A percentile compares a stretch with the other conserved stretches of the same genome.
Conservation (phyloP, 2,888 invertebrate genomes). For the Leucophora obtusa region DNA sequence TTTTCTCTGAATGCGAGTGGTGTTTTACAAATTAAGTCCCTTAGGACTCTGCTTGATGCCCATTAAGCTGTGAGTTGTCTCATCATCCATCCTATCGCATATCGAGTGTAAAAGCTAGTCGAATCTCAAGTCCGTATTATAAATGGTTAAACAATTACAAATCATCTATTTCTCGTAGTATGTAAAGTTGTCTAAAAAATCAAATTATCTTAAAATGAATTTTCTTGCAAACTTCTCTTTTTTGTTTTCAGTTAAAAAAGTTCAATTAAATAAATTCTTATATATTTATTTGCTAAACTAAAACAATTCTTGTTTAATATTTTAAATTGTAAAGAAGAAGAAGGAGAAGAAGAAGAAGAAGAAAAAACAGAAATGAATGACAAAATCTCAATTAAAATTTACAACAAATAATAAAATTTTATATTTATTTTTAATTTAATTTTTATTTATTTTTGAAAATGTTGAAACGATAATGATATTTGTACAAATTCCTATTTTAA, state of each 20-base stretch:
- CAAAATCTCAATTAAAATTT: conserved; percentile 40
- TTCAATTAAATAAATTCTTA: neutral
- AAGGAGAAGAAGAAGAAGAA: too few relatives aligned
- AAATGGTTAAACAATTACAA: too few relatives aligned
- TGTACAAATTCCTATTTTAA: neutral
- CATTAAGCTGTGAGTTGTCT: too few relatives aligned
- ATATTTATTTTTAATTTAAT: conserved; percentile 30
- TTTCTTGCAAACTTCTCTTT: neutral
- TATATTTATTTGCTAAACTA: neutral
- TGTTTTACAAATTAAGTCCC: too few relatives aligned
- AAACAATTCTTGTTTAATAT: neutral
- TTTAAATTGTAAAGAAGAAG: neutral
- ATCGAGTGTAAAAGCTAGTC: too few relatives aligned
- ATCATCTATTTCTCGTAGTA: too few relatives aligned
- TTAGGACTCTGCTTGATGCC: too few relatives aligned
- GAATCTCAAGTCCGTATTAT: too few relatives aligned
- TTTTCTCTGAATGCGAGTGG: too few relatives aligned
- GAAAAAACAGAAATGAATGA: neutral
- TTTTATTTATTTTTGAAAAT: conserved; percentile 39
- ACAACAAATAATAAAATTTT: conserved; percentile 44
- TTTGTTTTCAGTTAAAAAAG: neutral
- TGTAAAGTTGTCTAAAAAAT: neutral
- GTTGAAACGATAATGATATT: conserved; percentile 18
- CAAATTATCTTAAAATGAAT: neutral
- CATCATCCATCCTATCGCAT: too few relatives aligned